Evolutionary conservation across 2,113 vertebrate species (phyloP), one percentile per base, ranked within the genome.

Genomic region (Psittacara wagleri): DNA sequence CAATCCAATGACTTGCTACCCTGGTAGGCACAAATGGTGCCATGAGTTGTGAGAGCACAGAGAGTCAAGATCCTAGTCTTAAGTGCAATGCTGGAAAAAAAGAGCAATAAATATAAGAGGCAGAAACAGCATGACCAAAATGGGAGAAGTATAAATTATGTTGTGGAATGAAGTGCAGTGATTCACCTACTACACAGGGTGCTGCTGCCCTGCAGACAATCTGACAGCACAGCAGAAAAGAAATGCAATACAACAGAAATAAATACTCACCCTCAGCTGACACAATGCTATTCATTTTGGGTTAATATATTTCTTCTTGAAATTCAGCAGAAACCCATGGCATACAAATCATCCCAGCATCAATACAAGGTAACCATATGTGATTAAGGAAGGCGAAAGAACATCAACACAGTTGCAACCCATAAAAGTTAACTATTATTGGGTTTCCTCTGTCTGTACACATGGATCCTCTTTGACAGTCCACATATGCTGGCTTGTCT

Each of bases 301-400:
- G 51, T 93, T 96, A 94, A 96, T 96, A 96, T 88, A 95, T 95
- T 94, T 96, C 93, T 93, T 95, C 78, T 92, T 95, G 92, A 95
- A 90, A 94, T 97, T 96, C 94, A 95, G 93, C 90, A 82, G 91
- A 91, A 95, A 94, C 28, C 37, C 29, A 31, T 1, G 13, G 46
- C 27, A 57, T 67, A 90, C 85, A 97, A 95, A 95, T 97, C 90
- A 97, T 94, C 78, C 35, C 61, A 88, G 51, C 84, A 91, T 91
- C 96, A 91, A 94, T 96, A 95, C 75, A 90, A 94, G 31, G 90
- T 83, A 97, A 95, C 75, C 54, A 41, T 88, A 33, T 86, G 88
- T 84, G 90, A 92, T 83, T 95, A 97, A 96, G 64, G 61, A 90
- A 83, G 54, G 61, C 75, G 22, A 83, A 25, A 86, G 79, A 55